Evolutionary conservation across 2,113 vertebrate species (phyloP).

Genomic region (Poeciliopsis turrubarensis): DNA sequence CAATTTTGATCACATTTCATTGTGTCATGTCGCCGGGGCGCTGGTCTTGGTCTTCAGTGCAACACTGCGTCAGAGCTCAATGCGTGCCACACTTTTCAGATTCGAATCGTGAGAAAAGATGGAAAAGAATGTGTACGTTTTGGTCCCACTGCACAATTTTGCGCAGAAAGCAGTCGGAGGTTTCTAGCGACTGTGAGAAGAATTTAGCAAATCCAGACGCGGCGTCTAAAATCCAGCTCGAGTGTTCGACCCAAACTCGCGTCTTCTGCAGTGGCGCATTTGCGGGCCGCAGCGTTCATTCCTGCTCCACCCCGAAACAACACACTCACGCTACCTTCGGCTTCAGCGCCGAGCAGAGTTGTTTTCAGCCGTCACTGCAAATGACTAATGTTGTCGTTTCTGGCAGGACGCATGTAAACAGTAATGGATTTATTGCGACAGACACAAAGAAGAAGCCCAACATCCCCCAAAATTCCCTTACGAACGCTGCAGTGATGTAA

Average conservation of each 20-base stretch:
- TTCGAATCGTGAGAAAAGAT: too few relatives aligned
- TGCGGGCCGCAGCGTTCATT: conserved; percentile 9
- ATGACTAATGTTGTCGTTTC: conserved; percentile 17
- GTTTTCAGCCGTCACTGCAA: conserved; percentile 40
- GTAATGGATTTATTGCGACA: background rate
- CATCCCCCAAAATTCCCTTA: conserved; percentile 10
- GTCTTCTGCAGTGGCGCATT: conserved; percentile 13
- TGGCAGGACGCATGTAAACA: background rate
- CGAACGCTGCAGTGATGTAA: background rate
- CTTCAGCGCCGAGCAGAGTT: conserved; percentile 16
- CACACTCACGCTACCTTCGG: conserved; percentile 25
- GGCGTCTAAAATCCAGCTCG: background rate
- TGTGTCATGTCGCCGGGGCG: too few relatives aligned
- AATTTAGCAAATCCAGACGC: background rate
- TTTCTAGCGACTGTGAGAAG: too few relatives aligned
- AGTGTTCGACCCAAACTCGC: conserved; percentile 8
- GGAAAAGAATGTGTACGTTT: too few relatives aligned
- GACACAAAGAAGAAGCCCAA: background rate
- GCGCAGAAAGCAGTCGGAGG: too few relatives aligned
- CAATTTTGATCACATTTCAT: too few relatives aligned
- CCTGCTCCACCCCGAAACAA: conserved; percentile 4
- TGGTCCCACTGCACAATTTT: too few relatives aligned
- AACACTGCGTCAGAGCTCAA: too few relatives aligned
- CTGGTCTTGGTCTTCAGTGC: too few relatives aligned
- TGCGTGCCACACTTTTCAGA: too few relatives aligned